Evolutionary conservation across 2,888 invertebrate species (phyloP).

Genomic region (Luperina nickerlii): DNA sequence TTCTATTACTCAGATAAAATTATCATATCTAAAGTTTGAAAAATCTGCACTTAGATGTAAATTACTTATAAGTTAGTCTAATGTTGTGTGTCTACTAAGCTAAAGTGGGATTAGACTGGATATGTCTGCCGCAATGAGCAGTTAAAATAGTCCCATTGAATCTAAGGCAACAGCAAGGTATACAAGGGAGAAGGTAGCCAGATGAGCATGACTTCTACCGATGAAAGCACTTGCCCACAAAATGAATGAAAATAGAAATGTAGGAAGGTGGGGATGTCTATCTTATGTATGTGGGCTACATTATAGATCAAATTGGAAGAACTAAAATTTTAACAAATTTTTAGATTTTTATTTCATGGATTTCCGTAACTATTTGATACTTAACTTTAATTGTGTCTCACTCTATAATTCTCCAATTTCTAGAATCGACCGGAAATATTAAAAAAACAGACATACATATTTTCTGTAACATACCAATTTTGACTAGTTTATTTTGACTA

Average conservation of each 20-base stretch:
- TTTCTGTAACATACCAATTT: slow-evolving; percentile 41
- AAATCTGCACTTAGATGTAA: not conserved
- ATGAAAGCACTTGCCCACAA: not conserved
- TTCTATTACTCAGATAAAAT: not conserved
- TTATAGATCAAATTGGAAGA: not conserved
- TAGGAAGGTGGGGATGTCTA: not conserved
- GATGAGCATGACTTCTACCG: not conserved
- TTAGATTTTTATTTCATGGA: slow-evolving; percentile 11
- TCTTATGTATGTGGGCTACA: not conserved
- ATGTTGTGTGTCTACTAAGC: not conserved
- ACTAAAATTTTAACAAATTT: not conserved
- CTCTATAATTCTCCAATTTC: slow-evolving; percentile 33
- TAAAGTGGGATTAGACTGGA: not conserved
- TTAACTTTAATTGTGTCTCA: slow-evolving; percentile 34
- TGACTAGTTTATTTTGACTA: slow-evolving; percentile 44
- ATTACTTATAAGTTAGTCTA: not conserved
- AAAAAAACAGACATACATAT: not conserved
- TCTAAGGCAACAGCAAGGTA: not conserved
- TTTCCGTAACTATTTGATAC: slow-evolving; percentile 28
- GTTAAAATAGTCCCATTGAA: not conserved
- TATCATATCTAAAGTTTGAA: not conserved
- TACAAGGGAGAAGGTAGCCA: too few species aligned
- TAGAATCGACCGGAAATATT: slow-evolving; percentile 29
- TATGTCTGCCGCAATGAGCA: not conserved
- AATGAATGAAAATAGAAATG: too few species aligned